These are phyloP conservation scores for Dicrurus megarhynchus DNA, from an alignment of 2,113 vertebrate species.

Conservation along the genomic window DNA sequence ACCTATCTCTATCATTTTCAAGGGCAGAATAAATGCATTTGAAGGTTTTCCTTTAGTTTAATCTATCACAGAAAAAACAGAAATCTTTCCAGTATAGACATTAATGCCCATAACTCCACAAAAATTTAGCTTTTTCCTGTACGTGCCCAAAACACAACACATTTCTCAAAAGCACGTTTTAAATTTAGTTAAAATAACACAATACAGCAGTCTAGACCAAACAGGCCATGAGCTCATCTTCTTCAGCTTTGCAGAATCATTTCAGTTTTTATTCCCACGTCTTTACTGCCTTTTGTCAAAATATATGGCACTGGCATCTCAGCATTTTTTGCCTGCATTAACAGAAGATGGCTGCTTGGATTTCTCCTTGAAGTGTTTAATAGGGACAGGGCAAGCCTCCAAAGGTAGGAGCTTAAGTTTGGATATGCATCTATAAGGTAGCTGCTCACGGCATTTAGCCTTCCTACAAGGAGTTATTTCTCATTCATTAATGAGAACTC, in stretches of 20 bases:
- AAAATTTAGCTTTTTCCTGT: not conserved
- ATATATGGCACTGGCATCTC: not conserved
- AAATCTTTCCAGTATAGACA: not conserved
- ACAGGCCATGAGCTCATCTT: not conserved
- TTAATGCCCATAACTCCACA: not conserved
- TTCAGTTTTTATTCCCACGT: not conserved
- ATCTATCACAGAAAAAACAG: not conserved
- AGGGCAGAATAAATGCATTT: not conserved
- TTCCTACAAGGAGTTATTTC: not conserved
- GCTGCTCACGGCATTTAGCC: not conserved
- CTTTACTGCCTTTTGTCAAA: constrained; percentile 20
- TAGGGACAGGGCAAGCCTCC: not conserved
- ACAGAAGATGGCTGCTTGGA: not conserved
- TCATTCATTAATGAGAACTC: not conserved
- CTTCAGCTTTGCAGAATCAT: not conserved
- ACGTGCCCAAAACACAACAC: not conserved
- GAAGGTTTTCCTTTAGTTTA: not conserved
- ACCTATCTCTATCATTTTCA: not conserved
- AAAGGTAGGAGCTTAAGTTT: not conserved
- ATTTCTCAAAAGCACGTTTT: constrained; percentile 14
- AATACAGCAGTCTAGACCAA: not conserved
- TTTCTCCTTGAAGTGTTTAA: not conserved
- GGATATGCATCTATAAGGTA: not conserved
- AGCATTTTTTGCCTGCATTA: not conserved
- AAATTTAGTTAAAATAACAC: not conserved